A percentile compares a stretch with the other conserved stretches of the same genome.
These are phyloP conservation scores for Laticauda colubrina DNA, from an alignment of 2,113 vertebrate genomes.

Conservation along the genomic window DNA sequence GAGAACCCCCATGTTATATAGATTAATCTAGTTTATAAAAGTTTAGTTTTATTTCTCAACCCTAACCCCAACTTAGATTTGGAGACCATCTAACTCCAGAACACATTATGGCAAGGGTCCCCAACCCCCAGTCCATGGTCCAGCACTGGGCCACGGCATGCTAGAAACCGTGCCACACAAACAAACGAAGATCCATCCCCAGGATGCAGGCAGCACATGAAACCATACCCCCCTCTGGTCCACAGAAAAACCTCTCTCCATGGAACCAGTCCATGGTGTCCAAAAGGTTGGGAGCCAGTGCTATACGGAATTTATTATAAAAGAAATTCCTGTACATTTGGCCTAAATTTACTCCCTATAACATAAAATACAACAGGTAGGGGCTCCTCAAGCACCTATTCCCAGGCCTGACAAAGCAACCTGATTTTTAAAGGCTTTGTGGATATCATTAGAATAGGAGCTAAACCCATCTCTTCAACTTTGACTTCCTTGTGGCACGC, in stretches of 20 bases:
- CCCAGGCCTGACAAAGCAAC: background rate
- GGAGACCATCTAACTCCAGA: background rate
- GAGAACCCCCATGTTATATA: background rate
- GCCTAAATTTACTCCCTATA: background rate
- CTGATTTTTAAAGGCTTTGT: background rate
- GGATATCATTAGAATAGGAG: background rate
- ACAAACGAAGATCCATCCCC: too few species aligned
- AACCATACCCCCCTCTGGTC: too few species aligned
- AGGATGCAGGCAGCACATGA: too few species aligned
- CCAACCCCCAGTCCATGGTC: too few species aligned
- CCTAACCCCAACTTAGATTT: background rate
- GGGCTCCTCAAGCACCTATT: background rate
- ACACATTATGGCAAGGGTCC: background rate
- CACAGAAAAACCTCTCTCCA: too few species aligned
- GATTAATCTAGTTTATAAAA: background rate
- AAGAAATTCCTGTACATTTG: background rate
- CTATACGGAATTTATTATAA: background rate
- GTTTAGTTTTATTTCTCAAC: background rate
- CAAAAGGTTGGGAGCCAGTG: too few species aligned
- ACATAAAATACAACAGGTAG: background rate
- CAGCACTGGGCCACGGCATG: too few species aligned
- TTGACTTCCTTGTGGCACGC: constrained; percentile 20
- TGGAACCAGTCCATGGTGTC: too few species aligned
- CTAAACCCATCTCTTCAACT: background rate
- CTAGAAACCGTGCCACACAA: too few species aligned